phyloP scores from a whole-genome alignment of 2,888 invertebrate genomes.

The Pandemis cinnamomeana region DNA sequence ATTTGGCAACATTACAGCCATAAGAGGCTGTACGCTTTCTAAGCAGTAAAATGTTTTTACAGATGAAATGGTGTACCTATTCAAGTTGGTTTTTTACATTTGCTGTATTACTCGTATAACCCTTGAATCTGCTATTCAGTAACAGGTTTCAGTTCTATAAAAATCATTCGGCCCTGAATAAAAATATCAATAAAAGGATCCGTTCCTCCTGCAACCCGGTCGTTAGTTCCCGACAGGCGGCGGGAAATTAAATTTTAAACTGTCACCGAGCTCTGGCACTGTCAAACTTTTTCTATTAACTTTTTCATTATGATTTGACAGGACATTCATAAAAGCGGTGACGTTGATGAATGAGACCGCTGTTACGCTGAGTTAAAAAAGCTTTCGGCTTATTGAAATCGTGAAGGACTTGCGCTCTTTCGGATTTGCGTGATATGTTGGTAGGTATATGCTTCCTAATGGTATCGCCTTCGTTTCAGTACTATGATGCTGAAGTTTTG shows the following conservation, averaged over 20 bases:
- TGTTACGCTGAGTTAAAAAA: constrained; percentile 42
- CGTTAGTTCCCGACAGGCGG: constrained; percentile 53
- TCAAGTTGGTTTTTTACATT: no score
- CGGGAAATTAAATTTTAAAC: constrained; percentile 76
- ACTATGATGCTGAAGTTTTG: not conserved
- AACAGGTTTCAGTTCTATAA: not conserved
- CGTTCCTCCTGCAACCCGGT: constrained; percentile 35
- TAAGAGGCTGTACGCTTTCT: no score
- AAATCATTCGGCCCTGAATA: not conserved
- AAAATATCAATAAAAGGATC: constrained; percentile 23
- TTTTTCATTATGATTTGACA: constrained; percentile 79
- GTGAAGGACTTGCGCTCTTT: not conserved
- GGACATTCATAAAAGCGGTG: constrained; percentile 75
- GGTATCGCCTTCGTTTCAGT: not conserved
- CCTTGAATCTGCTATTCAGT: no score
- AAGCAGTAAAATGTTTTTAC: no score
- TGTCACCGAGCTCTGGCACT: constrained; percentile 71
- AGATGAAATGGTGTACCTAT: no score
- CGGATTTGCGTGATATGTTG: not conserved
- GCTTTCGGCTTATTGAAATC: not conserved
- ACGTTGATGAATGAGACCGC: constrained; percentile 72
- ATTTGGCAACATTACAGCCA: no score
- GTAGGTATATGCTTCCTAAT: not conserved
- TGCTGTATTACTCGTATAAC: no score
- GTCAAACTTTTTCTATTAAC: constrained; percentile 83